Evolutionary conservation across 2,113 vertebrate genomes (phyloP).

Genomic region (Pituophis catenifer): DNA sequence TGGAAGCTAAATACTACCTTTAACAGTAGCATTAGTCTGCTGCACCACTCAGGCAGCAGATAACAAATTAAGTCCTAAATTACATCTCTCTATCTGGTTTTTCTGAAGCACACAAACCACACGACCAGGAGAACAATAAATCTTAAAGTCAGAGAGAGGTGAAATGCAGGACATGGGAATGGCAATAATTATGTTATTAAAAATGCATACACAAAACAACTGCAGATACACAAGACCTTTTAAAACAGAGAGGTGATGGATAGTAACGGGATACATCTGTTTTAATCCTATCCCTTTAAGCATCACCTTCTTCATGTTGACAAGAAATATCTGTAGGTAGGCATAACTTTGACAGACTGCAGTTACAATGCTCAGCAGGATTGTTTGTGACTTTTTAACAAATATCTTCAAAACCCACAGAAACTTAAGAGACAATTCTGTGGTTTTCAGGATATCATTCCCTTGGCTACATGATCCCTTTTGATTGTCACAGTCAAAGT

Average conservation of each 20-base stretch:
- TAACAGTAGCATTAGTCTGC: too few relatives aligned
- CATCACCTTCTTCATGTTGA: neutral
- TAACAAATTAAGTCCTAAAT: neutral
- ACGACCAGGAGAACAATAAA: neutral
- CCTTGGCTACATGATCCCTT: neutral
- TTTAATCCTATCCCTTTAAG: neutral
- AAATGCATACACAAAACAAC: neutral
- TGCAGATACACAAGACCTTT: neutral
- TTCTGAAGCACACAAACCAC: neutral
- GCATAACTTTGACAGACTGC: neutral
- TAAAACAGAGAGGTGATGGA: neutral
- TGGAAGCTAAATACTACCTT: too few relatives aligned
- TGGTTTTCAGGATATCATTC: neutral
- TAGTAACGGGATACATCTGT: neutral
- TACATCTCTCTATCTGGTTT: neutral
- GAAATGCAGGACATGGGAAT: neutral
- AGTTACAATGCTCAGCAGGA: neutral
- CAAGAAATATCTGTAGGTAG: neutral
- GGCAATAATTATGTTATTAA: neutral
- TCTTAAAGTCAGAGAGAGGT: neutral
- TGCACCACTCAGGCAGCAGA: too few relatives aligned
- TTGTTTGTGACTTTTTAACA: neutral
- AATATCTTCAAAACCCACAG: neutral
- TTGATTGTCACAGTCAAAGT: neutral
- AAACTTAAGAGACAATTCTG: neutral